Evolutionary conservation across 2,113 vertebrate genomes (phyloP).

Genomic region (Salminus brasiliensis): DNA sequence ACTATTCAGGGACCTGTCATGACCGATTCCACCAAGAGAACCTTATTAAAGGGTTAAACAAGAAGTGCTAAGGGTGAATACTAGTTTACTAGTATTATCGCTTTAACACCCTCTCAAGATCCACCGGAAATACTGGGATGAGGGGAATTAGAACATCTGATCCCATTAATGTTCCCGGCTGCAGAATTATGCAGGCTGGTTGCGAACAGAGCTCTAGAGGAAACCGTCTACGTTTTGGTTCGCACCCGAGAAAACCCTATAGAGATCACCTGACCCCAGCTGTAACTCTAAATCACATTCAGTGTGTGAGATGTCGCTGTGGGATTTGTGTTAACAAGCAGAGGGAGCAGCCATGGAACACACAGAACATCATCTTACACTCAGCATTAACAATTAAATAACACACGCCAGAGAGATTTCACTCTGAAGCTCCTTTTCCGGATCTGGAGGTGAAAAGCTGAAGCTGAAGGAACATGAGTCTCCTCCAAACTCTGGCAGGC

Average conservation of each 20-base stretch:
- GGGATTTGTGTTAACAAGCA: constrained; percentile 76
- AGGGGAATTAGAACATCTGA: neutral
- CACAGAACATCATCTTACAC: constrained; percentile 74
- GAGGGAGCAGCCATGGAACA: constrained; percentile 68
- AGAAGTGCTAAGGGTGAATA: no score
- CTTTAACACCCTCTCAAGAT: neutral
- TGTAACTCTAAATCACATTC: constrained; percentile 68
- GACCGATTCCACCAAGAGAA: no score
- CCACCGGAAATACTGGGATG: neutral
- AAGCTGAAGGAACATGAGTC: neutral
- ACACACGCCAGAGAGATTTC: constrained; percentile 66
- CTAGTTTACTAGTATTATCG: no score
- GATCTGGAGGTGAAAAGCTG: constrained; percentile 47
- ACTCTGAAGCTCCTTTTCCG: constrained; percentile 56
- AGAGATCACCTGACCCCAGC: constrained; percentile 55
- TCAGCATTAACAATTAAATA: constrained; percentile 81
- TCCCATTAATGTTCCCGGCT: constrained; percentile 12
- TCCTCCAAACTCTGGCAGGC: neutral
- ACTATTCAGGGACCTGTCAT: no score
- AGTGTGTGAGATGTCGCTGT: constrained; percentile 66
- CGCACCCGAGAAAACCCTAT: constrained; percentile 54
- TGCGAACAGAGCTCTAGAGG: constrained; percentile 53
- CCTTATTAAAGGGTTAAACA: no score
- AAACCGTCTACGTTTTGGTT: constrained; percentile 72
- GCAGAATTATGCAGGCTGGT: constrained; percentile 64